These are phyloP conservation scores for Donacobius atricapilla DNA, from an alignment of 2,113 vertebrate genomes.

Conservation along the genomic window DNA sequence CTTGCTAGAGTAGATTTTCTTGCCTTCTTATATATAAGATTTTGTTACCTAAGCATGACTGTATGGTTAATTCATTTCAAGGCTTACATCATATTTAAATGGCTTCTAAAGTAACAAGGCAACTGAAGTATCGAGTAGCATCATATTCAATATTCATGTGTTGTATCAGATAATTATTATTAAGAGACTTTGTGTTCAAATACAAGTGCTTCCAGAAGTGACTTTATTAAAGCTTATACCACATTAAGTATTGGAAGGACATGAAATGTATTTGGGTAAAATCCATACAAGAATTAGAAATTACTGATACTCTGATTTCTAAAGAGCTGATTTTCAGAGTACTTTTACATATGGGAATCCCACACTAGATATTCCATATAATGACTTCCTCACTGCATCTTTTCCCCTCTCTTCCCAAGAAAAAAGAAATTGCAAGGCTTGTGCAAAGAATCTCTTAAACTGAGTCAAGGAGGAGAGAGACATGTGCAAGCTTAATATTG, in stretches of 20 bases:
- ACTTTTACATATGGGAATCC: background rate
- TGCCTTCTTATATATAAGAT: background rate
- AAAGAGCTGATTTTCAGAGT: background rate
- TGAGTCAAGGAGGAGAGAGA: background rate
- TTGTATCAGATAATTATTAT: constrained; percentile 1
- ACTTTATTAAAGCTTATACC: background rate
- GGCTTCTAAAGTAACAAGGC: background rate
- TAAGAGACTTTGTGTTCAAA: background rate
- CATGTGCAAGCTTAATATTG: background rate
- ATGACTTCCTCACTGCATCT: background rate
- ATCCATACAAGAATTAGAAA: background rate
- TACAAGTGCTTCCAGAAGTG: background rate
- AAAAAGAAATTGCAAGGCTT: background rate
- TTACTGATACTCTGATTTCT: background rate
- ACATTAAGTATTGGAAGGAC: background rate
- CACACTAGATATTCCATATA: background rate
- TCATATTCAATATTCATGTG: background rate
- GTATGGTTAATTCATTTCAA: background rate
- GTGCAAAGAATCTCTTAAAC: background rate
- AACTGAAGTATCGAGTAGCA: background rate
- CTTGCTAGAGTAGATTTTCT: background rate
- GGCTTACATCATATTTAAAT: background rate
- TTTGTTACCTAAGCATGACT: background rate
- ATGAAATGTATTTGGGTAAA: background rate
- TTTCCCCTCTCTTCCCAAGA: background rate